Evolutionary conservation across 2,888 invertebrate species (phyloP).

Genomic region (Xanthorhoe designata): DNA sequence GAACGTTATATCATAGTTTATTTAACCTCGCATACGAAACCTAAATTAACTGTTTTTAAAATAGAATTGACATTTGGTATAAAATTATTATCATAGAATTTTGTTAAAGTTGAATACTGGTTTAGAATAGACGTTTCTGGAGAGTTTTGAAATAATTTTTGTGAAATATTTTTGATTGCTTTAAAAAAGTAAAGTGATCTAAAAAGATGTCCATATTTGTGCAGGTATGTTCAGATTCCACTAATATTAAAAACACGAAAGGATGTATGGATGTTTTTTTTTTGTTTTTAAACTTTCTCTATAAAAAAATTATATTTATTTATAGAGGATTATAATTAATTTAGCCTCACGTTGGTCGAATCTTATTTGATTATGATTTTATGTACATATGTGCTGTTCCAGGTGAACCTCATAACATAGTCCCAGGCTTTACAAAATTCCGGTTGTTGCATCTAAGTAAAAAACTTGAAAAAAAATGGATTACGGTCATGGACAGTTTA

Average conservation of each 20-base stretch:
- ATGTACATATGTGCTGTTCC: too few relatives aligned
- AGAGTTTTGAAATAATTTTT: constrained; percentile 8
- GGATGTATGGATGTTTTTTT: too few relatives aligned
- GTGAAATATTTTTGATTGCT: too few relatives aligned
- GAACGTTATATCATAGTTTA: constrained; percentile 41
- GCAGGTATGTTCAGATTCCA: constrained; percentile 22
- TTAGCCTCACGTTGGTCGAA: too few relatives aligned
- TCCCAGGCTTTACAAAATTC: too few relatives aligned
- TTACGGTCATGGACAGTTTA: too few relatives aligned
- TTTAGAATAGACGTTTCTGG: constrained; percentile 19
- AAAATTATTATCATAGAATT: constrained; percentile 23
- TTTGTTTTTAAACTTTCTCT: neutral
- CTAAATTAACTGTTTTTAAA: constrained; percentile 37
- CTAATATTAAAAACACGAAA: neutral
- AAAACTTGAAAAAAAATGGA: too few relatives aligned
- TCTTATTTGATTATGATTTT: too few relatives aligned
- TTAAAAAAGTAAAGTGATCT: neutral
- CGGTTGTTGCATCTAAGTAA: too few relatives aligned
- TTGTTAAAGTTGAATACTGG: constrained; percentile 29
- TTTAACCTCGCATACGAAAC: constrained; percentile 35
- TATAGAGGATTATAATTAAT: too few relatives aligned
- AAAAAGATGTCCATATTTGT: constrained; percentile 26
- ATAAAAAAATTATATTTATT: too few relatives aligned
- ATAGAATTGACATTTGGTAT: constrained; percentile 31
- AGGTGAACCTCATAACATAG: too few relatives aligned